These are phyloP conservation scores for Cryptocephalus moraei DNA, from an alignment of 2,888 invertebrate genomes.

Conservation along the genomic window DNA sequence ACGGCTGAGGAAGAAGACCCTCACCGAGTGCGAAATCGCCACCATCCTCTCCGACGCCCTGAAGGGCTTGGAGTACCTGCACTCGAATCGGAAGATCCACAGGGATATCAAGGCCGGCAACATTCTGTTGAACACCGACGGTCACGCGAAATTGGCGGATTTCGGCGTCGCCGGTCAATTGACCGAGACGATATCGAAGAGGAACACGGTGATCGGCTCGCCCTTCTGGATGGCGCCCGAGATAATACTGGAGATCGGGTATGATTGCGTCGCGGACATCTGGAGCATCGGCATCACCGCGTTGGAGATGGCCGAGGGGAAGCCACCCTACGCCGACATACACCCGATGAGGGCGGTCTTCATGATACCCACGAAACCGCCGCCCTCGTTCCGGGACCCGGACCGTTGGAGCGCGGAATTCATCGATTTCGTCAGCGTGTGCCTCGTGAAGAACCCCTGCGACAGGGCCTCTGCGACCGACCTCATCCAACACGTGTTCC, in stretches of 20 bases:
- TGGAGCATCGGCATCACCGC: slow-evolving; percentile 98
- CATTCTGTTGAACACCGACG: slow-evolving; percentile 94
- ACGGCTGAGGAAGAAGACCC: slow-evolving; percentile 79
- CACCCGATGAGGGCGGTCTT: slow-evolving; percentile 96
- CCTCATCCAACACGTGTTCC: slow-evolving; percentile 77
- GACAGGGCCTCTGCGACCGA: slow-evolving; percentile 87
- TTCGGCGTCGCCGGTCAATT: slow-evolving; percentile 99
- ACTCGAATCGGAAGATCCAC: slow-evolving; percentile 24
- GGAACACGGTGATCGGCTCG: slow-evolving; percentile 50
- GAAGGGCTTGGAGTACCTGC: slow-evolving; percentile 24
- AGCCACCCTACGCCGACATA: slow-evolving; percentile 94
- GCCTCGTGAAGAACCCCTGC: slow-evolving; percentile 86
- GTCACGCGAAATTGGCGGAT: slow-evolving; percentile 96
- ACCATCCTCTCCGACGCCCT: slow-evolving; percentile 23
- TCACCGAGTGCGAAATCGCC: slow-evolving; percentile 24
- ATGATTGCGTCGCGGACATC: slow-evolving; percentile 98
- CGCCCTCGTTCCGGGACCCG: slow-evolving; percentile 94
- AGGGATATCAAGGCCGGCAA: slow-evolving; percentile 71
- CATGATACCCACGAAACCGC: slow-evolving; percentile 99
- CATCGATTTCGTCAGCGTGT: slow-evolving; percentile 93
- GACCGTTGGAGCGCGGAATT: slow-evolving; percentile 96
- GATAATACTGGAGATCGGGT: slow-evolving; percentile 98
- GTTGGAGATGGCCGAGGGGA: slow-evolving; percentile 98
- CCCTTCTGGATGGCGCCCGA: slow-evolving; percentile 99
- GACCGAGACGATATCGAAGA: slow-evolving; percentile 52